phyloP scores from a whole-genome alignment of 1,140 invertebrate genomes.

The Andricus grossulariae region DNA sequence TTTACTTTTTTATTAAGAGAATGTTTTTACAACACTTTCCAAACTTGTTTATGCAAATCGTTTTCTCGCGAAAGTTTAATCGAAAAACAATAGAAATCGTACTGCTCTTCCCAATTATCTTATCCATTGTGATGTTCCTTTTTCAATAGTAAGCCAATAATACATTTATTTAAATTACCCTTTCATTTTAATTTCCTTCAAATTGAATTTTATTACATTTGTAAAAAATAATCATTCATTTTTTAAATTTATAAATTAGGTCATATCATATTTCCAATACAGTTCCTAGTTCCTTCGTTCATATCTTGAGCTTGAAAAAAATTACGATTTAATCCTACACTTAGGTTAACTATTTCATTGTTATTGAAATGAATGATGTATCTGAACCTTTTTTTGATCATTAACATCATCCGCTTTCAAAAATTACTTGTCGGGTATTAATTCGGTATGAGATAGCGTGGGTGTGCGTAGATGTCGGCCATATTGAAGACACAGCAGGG shows the following conservation, averaged over 20 bases:
- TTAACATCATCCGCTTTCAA: slow-evolving; percentile 25
- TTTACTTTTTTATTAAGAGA: slow-evolving; percentile 51
- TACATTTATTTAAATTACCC: too few relatives aligned
- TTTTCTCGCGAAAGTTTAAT: slow-evolving; percentile 18
- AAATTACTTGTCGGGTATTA: slow-evolving; percentile 42
- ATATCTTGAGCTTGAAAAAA: background rate
- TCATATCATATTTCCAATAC: too few relatives aligned
- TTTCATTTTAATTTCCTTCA: too few relatives aligned
- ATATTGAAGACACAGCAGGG: slow-evolving; percentile 67
- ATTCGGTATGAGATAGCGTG: slow-evolving; percentile 50
- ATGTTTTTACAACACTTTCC: slow-evolving; percentile 56
- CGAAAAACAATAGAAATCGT: background rate
- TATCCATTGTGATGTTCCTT: too few relatives aligned
- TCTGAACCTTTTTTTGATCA: slow-evolving; percentile 7
- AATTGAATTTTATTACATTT: too few relatives aligned
- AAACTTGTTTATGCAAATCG: slow-evolving; percentile 56
- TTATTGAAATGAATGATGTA: slow-evolving; percentile 39
- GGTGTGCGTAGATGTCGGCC: slow-evolving; percentile 64
- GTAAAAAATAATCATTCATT: too few relatives aligned
- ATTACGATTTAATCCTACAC: slow-evolving; percentile 1
- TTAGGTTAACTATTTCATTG: slow-evolving; percentile 17
- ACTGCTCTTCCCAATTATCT: background rate
- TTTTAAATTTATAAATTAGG: too few relatives aligned
- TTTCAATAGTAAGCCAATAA: too few relatives aligned
- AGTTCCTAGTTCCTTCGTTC: background rate